Evolutionary conservation across 1,140 invertebrate species (phyloP).

Genomic region (Zaprionus ghesquierei): DNA sequence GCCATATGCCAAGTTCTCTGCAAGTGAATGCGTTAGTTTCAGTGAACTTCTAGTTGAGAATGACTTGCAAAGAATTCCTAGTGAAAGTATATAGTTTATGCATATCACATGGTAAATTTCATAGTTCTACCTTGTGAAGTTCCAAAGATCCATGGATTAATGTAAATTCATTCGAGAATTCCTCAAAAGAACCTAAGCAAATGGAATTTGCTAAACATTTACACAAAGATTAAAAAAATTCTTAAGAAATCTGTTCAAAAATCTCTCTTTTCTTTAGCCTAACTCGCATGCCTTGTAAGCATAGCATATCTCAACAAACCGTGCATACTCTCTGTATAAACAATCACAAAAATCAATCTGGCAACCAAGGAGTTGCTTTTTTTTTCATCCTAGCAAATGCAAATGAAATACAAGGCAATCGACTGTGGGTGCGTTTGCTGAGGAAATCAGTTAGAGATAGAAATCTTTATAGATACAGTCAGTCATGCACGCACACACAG

Average conservation of each 20-base stretch:
- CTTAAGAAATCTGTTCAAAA: not conserved
- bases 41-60: not conserved
- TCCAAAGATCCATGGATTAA: not conserved
- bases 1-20: not conserved
- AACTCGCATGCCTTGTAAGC: too few relatives aligned
- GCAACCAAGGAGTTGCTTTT: not conserved
- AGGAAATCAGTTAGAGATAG: constrained; percentile 32
- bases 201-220: too few relatives aligned
- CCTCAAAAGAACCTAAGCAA: too few relatives aligned
- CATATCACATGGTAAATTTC: not conserved
- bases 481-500: not conserved
- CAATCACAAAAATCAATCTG: not conserved
- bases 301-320: not conserved
- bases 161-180: too few relatives aligned
- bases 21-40: not conserved
- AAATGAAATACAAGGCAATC: constrained; percentile 40
- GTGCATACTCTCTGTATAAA: not conserved
- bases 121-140: not conserved
- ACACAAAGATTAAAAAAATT: too few relatives aligned
- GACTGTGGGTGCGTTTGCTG: constrained; percentile 49
- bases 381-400: not conserved
- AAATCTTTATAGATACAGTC: constrained; percentile 10
- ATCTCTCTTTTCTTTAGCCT: not conserved
- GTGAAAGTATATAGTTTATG: not conserved
- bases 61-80: not conserved